Conservation (phyloP, 2,888 invertebrate species). For the Nematopogon swammerdamellus region DNA sequence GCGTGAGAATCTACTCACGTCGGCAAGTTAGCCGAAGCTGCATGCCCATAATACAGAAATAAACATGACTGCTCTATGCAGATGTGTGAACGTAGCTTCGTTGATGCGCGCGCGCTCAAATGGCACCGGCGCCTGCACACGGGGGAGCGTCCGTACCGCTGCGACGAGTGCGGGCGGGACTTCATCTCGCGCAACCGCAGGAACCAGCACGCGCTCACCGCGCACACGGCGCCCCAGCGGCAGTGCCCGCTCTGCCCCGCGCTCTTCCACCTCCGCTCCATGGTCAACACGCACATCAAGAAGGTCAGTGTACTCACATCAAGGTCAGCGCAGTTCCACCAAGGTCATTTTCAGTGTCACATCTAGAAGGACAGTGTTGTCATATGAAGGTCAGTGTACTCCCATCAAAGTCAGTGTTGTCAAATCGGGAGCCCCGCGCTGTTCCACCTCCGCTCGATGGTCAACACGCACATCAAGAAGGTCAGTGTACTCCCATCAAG, state of each 20-base stretch:
- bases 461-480: constrained; percentile 45
- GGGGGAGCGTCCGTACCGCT: constrained; percentile 33
- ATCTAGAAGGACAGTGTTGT: too few relatives aligned
- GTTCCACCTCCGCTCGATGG: constrained; percentile 45
- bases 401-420: too few relatives aligned
- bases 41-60: too few relatives aligned
- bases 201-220: constrained; percentile 39
- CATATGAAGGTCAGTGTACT: too few relatives aligned
- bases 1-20: too few relatives aligned
- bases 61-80: neutral
- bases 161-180: constrained; percentile 20
- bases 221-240: constrained; percentile 35
- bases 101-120: constrained; percentile 32
- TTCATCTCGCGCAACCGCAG: constrained; percentile 40
- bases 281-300: constrained; percentile 46
- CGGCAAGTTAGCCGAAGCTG: too few relatives aligned
- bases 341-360: too few relatives aligned
- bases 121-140: constrained; percentile 40
- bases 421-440: constrained; percentile 46
- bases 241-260: constrained; percentile 47
- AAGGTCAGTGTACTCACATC: constrained; percentile 28
- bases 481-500: constrained; percentile 19
- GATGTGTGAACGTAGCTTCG: constrained; percentile 28
- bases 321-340: too few relatives aligned
- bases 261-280: constrained; percentile 42